Evolutionary conservation across 2,797 vertebrate genomes (phyloP).

Genomic region (Adrianichthys oophorus): DNA sequence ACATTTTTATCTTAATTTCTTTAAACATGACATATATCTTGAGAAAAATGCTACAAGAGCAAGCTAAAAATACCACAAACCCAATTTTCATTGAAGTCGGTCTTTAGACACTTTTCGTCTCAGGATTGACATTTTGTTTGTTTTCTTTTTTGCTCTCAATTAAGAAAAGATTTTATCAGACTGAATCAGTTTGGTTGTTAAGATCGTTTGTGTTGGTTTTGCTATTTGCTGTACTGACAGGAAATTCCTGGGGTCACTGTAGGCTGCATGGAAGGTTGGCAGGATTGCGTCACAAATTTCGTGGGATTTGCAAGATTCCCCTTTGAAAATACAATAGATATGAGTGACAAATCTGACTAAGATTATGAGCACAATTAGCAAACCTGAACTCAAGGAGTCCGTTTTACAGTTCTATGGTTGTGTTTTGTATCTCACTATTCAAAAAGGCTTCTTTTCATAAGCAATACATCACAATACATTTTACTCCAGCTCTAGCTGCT

Average conservation of each 20-base stretch:
- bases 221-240: conserved; percentile 23
- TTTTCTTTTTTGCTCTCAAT: no score
- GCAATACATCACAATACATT: conserved; percentile 13
- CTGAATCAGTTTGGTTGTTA: conserved; percentile 40
- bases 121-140: no score
- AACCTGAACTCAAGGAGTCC: conserved; percentile 39
- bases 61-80: no score
- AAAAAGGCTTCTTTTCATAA: conserved; percentile 19
- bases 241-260: conserved; percentile 26
- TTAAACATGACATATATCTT: no score
- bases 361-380: conserved; percentile 48
- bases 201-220: conserved; percentile 42
- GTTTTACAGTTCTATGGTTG: conserved; percentile 43
- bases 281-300: no score
- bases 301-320: no score
- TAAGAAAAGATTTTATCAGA: conserved; percentile 28
- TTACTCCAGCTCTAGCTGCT: conserved; percentile 26
- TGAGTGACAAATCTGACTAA: conserved; percentile 57
- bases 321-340: no score
- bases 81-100: no score
- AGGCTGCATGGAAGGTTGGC: conserved; percentile 21
- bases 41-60: no score
- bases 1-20: no score
- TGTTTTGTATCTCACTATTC: conserved; percentile 45
- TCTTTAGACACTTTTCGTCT: no score